Percentiles rank a stretch among this genome's conserved stretches.
Evolutionary conservation across 2,797 vertebrate species (phyloP).

Genomic region (Lagothrix lagotricha): DNA sequence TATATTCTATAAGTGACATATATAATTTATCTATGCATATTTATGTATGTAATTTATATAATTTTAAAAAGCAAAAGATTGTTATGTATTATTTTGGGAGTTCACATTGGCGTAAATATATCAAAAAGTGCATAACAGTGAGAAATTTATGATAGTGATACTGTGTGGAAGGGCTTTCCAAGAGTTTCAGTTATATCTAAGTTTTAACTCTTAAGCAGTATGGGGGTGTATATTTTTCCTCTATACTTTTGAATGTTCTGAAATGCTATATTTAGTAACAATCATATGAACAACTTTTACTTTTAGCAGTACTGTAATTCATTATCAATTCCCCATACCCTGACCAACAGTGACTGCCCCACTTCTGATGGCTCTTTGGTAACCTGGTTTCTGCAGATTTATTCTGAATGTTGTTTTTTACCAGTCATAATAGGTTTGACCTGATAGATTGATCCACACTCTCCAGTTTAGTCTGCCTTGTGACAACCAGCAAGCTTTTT

Average conservation of each 20-base stretch:
- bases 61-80: background rate
- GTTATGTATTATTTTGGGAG: background rate
- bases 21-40: background rate
- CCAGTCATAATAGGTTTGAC: background rate
- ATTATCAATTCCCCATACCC: background rate
- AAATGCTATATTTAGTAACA: background rate
- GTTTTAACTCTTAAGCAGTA: background rate
- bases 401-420: background rate
- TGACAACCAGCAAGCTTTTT: background rate
- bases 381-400: background rate
- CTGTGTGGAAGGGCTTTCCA: background rate
- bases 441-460: background rate
- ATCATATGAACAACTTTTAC: background rate
- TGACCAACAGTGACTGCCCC: background rate
- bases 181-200: background rate
- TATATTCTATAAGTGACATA: background rate
- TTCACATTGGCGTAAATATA: background rate
- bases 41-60: background rate
- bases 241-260: background rate
- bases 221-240: background rate
- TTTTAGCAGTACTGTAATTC: background rate
- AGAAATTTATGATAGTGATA: background rate
- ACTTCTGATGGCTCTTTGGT: background rate
- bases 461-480: background rate
- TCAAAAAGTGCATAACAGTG: background rate